phyloP scores from a whole-genome alignment of 2,113 vertebrate species.

The Campylorhamphus procurvoides region DNA sequence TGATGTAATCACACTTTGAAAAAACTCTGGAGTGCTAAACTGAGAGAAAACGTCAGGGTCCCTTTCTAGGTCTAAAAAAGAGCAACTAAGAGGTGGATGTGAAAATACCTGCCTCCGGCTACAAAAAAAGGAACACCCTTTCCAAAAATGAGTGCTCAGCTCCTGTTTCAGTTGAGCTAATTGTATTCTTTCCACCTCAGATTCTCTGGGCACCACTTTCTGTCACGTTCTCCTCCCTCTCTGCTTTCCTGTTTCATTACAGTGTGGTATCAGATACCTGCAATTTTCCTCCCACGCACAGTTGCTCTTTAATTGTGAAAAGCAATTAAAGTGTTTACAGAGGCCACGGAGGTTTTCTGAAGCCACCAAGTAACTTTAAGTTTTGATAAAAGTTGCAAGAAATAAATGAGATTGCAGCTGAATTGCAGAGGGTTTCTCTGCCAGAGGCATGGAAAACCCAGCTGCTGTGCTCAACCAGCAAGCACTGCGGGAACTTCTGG shows the following conservation, averaged over 20 bases:
- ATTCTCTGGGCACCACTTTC: neutral
- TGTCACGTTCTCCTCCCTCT: neutral
- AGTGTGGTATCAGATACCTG: neutral
- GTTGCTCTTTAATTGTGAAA: neutral
- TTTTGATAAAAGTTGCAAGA: neutral
- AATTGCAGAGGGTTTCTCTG: neutral
- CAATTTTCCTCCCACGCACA: rapidly evolving
- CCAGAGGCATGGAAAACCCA: neutral
- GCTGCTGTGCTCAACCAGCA: rapidly evolving
- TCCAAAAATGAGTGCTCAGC: neutral
- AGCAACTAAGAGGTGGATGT: neutral
- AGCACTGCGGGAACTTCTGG: neutral
- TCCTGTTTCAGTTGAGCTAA: slow-evolving; percentile 22
- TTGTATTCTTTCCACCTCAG: neutral
- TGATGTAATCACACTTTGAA: neutral
- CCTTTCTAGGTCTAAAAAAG: neutral
- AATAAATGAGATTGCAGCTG: neutral
- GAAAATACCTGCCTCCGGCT: neutral
- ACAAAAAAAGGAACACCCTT: neutral
- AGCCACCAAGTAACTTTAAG: neutral
- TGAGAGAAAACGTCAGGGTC: neutral
- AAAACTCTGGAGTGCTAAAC: neutral
- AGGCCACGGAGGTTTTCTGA: neutral
- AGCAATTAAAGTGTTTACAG: neutral
- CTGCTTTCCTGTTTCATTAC: neutral